phyloP scores from a whole-genome alignment of 1,140 invertebrate species.

The Heliconius congener region DNA sequence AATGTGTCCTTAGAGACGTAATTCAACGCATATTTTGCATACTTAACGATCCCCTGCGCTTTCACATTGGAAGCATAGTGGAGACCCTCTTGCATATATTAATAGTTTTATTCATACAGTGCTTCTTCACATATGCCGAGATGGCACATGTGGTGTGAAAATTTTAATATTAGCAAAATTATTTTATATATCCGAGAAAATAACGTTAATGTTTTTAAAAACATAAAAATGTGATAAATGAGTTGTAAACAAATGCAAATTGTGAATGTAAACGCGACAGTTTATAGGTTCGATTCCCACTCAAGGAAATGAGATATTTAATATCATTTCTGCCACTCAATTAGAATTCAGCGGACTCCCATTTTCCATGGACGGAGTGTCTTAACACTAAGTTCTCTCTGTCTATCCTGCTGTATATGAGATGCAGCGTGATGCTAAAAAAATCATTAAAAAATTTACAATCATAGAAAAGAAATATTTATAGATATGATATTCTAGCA shows the following conservation, averaged over 20 bases:
- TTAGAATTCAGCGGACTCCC: no score
- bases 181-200: constrained; percentile 21
- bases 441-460: no score
- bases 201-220: constrained; percentile 2
- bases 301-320: no score
- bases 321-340: no score
- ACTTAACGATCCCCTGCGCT: constrained; percentile 20
- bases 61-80: constrained; percentile 19
- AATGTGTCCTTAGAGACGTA: constrained; percentile 13
- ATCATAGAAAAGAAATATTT: background rate
- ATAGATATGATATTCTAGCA: background rate
- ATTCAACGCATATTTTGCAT: constrained; percentile 28
- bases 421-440: no score
- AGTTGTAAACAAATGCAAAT: no score
- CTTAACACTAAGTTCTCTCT: no score
- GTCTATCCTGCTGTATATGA: no score
- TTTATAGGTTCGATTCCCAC: no score
- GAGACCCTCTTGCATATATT: constrained; percentile 26
- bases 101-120: constrained; percentile 28
- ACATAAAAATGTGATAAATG: background rate
- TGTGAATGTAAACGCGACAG: no score
- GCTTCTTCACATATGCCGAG: constrained; percentile 16
- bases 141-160: constrained; percentile 10
- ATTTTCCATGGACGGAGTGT: no score
- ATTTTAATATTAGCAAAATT: constrained; percentile 18